Base-by-base conservation (phyloP, 2,113 vertebrate genomes). In the Brachypteracias leptosomus region DNA sequence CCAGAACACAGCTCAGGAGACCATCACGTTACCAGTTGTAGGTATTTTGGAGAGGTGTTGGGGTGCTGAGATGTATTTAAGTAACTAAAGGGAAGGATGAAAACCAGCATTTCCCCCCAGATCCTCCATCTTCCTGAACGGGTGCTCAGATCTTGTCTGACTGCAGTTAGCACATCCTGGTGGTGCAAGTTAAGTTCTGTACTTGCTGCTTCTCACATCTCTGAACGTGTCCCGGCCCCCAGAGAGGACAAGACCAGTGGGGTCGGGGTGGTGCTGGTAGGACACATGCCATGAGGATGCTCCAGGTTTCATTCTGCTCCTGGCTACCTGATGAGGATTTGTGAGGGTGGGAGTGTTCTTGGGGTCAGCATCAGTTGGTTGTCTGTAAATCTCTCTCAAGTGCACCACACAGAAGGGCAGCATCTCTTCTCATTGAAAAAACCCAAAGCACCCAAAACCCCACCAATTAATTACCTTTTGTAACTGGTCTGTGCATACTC, bases 191-290 rank as follows among this genome's bases (percentile, higher is more conserved):
- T 16, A 58, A 25, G 25, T 70, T 51, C 4, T 6, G 2, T n/a
- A 9, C 10, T 35, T 58, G 52, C 25, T 52, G 55, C 70, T 81
- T 62, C 54, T 73, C 6, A 5, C 3, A 0, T 20, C 7, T 55
- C 55, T 38, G 29, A 13, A n/a, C 5, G 0, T 36, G 3, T 15
- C 35, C n/a, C 22, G 38, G 26, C 20, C 13, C 8, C 17, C 36
- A 11, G 47, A 36, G 31, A 44, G 36, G 16, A 20, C 8, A 2
- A 25, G 22, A 10, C 44, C 52, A 16, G 9, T 2, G 1, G 24
- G 7, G 44, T 28, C n/a, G 28, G 59, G n/a, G 47, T 26, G 66
- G 11, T 62, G 54, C 40, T 55, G 79, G 47, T 29, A 46, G 55
- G 24, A 38, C 14, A 38, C 14, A 15, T 24, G 14, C 35, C 1